A percentile compares a stretch with the other conserved stretches of the same genome.
phyloP scores from a whole-genome alignment of 2,888 invertebrate species.

The Epinotia bilunana region DNA sequence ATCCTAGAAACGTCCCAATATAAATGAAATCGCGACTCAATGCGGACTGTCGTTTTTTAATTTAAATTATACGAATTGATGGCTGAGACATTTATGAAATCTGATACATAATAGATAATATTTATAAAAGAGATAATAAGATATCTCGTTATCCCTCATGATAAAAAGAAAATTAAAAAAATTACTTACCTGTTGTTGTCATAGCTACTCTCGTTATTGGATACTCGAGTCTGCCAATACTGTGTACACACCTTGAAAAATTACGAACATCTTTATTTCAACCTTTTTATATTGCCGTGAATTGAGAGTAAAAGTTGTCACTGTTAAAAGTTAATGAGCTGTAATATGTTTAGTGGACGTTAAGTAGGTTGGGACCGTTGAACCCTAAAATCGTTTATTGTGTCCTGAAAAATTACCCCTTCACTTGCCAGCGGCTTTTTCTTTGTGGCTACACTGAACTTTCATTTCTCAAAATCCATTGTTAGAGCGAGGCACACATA shows the following conservation, averaged over 20 bases:
- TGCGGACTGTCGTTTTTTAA: background rate
- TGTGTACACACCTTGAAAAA: no score
- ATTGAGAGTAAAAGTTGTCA: background rate
- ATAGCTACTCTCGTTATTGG: no score
- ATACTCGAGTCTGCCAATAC: no score
- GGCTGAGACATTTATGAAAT: background rate
- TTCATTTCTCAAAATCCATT: constrained; percentile 35
- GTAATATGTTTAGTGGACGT: background rate
- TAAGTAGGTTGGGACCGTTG: background rate
- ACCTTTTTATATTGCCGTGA: background rate
- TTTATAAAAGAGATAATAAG: no score
- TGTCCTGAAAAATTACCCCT: constrained; percentile 40
- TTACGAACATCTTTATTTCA: background rate
- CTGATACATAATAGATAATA: no score
- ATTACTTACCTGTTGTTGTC: no score
- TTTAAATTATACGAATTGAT: background rate
- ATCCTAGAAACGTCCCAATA: no score
- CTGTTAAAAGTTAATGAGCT: background rate
- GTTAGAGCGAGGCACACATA: constrained; percentile 14
- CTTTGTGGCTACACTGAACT: constrained; percentile 24
- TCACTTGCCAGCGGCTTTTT: constrained; percentile 13
- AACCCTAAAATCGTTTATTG: constrained; percentile 25
- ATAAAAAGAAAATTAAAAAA: no score
- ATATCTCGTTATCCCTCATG: no score
- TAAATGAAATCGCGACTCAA: no score